Evolutionary conservation across 2,797 vertebrate genomes (phyloP), one percentile per base, ranked within the genome.

Genomic region (Pseudochirops corinnae): DNA sequence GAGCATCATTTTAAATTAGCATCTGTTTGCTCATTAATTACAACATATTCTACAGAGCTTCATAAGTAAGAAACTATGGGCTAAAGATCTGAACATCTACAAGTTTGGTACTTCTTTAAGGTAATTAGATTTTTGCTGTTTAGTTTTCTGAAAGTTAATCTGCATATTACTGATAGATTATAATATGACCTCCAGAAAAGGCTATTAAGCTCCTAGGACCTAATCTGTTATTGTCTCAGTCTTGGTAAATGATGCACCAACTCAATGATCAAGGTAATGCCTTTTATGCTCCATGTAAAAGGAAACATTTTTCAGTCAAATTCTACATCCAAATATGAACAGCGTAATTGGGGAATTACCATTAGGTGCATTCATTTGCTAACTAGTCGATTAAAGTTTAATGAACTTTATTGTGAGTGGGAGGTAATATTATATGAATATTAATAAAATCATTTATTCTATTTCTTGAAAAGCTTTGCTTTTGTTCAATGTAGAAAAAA

Each of bases 331-430:
- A 94, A 94, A 97, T 94, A 93, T 28, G 74, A 97, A 46, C 31
- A 92, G 39, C 58, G 50, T 52, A 39, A 93, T 33, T 93, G 33
- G 92, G 96, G 90, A 97, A 93, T 97, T 97, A 92, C 56, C 92
- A 97, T 96, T 62, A 74, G 92, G 58, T 94, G 62, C 56, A 94
- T 55, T 96, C 60, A 67, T 93, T 97, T 98, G 94, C 93, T 94
- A 95, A 97, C 67, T 87, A 95, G 82, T 55, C 95, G 93, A 97
- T 97, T 98, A 96, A 96, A 97, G 93, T 97, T 96, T 90, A 97
- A 92, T 96, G 55, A 52, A 91, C 95, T 96, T 97, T 97, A 82
- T 52, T 60, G 31, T 90, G 52, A 98, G 91, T 96, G 24, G 94
- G 92, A 97, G 95, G 90, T 28, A 96, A 92, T 94, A 97, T 62